Base-by-base conservation (phyloP, 2,797 vertebrate genomes). In the Urosaurus nigricauda region DNA sequence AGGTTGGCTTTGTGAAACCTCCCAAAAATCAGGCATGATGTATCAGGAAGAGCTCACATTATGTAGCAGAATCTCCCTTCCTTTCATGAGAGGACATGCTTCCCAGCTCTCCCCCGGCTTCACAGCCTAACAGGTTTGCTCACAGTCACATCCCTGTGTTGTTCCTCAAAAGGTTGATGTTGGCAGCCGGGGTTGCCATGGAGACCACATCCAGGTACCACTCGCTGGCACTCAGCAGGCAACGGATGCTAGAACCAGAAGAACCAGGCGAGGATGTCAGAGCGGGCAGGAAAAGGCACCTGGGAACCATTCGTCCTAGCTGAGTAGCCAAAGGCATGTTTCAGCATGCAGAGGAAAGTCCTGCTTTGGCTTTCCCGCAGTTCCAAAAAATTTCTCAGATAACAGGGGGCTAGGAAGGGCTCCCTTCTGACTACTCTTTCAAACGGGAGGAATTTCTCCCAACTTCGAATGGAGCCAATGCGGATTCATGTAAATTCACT, bases 141-240 rank as follows among this genome's bases (percentile, higher is more conserved):
- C 58, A 60, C 58, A 21, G 37, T 74, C 71, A 74, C 35, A n/a
- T 14, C 70, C 32, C n/a, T 19, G 37, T 5, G 8, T 60, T 29
- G 35, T 40, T 65, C 40, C 29, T 70, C 40, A 56, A 85, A 89
- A 93, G 91, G 93, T 93, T 83, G 88, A 71, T 86, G 87, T 79
- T 0, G 3, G 90, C 87, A 88, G 90, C 24, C 75, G 3, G 40
- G 40, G 94, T 93, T 95, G 92, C 93, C 86, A 93, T 95, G 94
- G 93, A 93, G 90, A 94, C 94, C 47, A 86, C 53, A 70, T 83
- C 40, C 81, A 83, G 81, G 63, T 83, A 68, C 60, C 81, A 43
- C 40, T 83, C 81, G 1, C 19, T 14, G 5, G 63, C 26, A 21
- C 79, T 80, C 58, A 14, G 58, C 70, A 73, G 58, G n/a, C 71